These are phyloP conservation scores for Agrotis segetum DNA, from an alignment of 2,888 invertebrate species.

Conservation along the genomic window DNA sequence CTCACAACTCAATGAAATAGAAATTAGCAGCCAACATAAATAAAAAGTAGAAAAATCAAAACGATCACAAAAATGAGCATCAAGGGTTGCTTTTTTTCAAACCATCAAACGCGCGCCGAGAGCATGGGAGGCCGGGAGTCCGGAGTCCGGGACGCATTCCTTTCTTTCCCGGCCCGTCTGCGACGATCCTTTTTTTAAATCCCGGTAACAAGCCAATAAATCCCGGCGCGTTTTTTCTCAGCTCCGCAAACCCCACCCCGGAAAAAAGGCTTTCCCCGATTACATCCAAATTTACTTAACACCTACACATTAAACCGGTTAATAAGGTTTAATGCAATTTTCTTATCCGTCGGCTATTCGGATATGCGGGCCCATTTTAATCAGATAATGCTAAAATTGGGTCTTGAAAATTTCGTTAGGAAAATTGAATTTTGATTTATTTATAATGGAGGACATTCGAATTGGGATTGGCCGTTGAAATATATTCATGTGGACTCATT, in stretches of 20 bases:
- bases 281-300: slow-evolving; percentile 91
- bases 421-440: slow-evolving; percentile 79
- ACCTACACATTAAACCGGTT: slow-evolving; percentile 87
- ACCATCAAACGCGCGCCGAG: slow-evolving; percentile 81
- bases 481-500: slow-evolving; percentile 45
- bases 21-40: slow-evolving; percentile 68
- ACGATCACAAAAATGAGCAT: slow-evolving; percentile 86
- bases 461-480: slow-evolving; percentile 25
- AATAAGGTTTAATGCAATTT: slow-evolving; percentile 89
- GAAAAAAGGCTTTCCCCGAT: slow-evolving; percentile 89
- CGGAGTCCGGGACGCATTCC: slow-evolving; percentile 78
- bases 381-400: slow-evolving; percentile 84
- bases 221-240: slow-evolving; percentile 87
- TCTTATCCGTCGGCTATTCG: slow-evolving; percentile 79
- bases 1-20: slow-evolving; percentile 36
- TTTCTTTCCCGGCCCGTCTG: slow-evolving; percentile 80
- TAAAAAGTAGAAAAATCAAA: slow-evolving; percentile 69
- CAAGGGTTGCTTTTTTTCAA: slow-evolving; percentile 77
- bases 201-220: slow-evolving; percentile 91
- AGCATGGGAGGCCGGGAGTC: slow-evolving; percentile 59
- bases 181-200: slow-evolving; percentile 87
- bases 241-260: slow-evolving; percentile 69
- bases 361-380: slow-evolving; percentile 82
- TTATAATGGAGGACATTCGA: slow-evolving; percentile 43
- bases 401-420: slow-evolving; percentile 83